Conservation (phyloP, 2,797 vertebrate genomes). For the Spinus pinus region DNA sequence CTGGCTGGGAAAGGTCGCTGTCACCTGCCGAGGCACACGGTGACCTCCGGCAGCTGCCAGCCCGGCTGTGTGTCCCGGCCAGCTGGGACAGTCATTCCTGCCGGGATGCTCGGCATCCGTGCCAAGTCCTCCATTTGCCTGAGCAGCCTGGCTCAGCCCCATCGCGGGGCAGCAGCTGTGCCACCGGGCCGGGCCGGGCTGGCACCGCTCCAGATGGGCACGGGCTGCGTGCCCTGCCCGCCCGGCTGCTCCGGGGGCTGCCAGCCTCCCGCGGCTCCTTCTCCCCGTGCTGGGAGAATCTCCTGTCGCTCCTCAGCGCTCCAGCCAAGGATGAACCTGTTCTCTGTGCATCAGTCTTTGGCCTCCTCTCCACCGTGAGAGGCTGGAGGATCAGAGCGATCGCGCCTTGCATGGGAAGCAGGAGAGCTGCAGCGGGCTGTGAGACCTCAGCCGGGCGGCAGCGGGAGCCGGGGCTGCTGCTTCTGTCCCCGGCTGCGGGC, state of each 20-base stretch:
- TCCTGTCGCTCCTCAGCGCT: background rate
- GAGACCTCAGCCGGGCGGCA: background rate
- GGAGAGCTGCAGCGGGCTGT: background rate
- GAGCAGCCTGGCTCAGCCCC: background rate
- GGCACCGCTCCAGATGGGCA: rapidly evolving
- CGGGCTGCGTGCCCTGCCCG: background rate
- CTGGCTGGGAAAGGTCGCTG: background rate
- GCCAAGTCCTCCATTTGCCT: background rate
- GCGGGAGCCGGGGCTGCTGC: background rate
- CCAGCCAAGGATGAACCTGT: background rate
- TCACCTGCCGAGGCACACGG: rapidly evolving
- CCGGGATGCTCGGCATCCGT: background rate
- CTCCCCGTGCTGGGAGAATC: rapidly evolving
- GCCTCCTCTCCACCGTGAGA: background rate
- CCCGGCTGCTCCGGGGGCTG: background rate
- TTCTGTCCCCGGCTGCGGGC: background rate
- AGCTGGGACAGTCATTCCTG: background rate
- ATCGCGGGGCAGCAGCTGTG: background rate
- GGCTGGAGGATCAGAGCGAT: background rate
- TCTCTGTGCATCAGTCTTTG: background rate
- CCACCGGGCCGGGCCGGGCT: background rate
- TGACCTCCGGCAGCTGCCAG: background rate
- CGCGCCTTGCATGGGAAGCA: background rate
- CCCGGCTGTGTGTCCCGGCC: background rate
- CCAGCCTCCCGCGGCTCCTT: background rate